These are phyloP conservation scores for Psittacus erithacus DNA, from an alignment of 2,113 vertebrate species.

Conservation along the genomic window DNA sequence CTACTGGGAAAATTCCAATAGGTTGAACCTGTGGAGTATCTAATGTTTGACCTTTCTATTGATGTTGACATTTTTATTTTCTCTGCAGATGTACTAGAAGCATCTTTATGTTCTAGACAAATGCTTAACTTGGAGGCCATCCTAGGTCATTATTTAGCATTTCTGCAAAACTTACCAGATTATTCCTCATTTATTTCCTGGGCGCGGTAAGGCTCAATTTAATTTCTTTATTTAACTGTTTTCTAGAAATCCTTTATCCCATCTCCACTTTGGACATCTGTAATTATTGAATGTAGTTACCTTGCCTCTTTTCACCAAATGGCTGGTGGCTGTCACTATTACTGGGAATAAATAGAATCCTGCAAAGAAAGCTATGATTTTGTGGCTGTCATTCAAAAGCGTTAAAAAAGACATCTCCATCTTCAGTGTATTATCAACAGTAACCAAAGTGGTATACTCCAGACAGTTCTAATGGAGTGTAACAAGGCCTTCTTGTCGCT, in stretches of 20 bases:
- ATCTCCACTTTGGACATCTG: neutral
- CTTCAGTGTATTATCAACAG: neutral
- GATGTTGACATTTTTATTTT: neutral
- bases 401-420: neutral
- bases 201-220: conserved; percentile 21
- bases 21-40: neutral
- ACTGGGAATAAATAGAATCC: neutral
- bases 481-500: neutral
- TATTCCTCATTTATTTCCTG: conserved; percentile 16
- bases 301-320: neutral
- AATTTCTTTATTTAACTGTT: neutral
- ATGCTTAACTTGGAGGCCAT: conserved; percentile 48
- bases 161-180: conserved; percentile 45
- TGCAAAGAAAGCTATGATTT: neutral
- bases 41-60: neutral
- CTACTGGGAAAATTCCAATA: neutral
- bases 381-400: neutral
- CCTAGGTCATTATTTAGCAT: conserved; percentile 18
- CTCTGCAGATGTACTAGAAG: neutral
- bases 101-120: conserved; percentile 38
- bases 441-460: neutral
- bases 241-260: neutral
- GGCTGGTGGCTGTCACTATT: neutral
- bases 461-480: neutral
- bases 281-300: neutral